Evolutionary conservation across 2,888 invertebrate species (phyloP).

Genomic region (Scotopteryx bipunctaria): DNA sequence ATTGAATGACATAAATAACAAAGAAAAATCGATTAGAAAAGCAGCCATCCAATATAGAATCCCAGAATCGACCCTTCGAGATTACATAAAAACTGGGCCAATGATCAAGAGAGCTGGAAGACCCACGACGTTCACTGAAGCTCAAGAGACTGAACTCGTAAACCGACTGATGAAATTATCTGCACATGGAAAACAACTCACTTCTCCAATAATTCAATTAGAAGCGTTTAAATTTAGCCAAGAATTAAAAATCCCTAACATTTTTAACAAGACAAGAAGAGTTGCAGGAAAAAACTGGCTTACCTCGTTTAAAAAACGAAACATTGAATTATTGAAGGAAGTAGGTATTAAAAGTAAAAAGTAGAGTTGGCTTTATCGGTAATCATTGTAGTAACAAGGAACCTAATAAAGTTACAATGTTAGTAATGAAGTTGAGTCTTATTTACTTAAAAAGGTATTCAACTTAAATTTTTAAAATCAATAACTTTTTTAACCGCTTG

Average conservation of each 20-base stretch:
- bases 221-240: neutral
- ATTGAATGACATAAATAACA: neutral
- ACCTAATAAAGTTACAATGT: too few species aligned
- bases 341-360: too few species aligned
- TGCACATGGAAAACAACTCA: neutral
- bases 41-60: neutral
- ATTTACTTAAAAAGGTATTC: too few species aligned
- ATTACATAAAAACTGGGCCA: conserved; percentile 1
- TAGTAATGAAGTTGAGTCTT: too few species aligned
- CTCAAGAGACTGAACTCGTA: neutral
- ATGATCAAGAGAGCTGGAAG: neutral
- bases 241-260: neutral
- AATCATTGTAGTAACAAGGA: too few species aligned
- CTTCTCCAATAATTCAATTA: neutral
- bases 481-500: too few species aligned
- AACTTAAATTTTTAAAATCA: too few species aligned
- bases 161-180: neutral
- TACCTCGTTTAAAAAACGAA: neutral
- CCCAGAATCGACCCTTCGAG: neutral
- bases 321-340: neutral
- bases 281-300: conserved; percentile 1
- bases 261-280: neutral
- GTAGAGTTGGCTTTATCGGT: too few species aligned
- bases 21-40: neutral
- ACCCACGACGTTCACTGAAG: neutral